Percentiles rank a stretch among this genome's conserved stretches.
These are phyloP conservation scores for Thryonomys swinderianus DNA, from an alignment of 2,113 vertebrate species.

Conservation along the genomic window DNA sequence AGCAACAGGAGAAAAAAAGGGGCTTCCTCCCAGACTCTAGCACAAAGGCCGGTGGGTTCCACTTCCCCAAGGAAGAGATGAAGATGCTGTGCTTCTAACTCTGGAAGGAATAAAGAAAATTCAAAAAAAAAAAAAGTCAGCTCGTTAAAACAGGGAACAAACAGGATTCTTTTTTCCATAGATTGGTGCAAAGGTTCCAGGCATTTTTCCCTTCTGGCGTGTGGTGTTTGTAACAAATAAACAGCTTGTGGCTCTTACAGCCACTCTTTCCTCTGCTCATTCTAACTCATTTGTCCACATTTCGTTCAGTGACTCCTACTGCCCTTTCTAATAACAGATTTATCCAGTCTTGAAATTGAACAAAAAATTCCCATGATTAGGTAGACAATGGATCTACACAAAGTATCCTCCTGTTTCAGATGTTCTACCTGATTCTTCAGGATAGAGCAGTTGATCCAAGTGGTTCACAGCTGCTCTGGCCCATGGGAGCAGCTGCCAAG, in stretches of 20 bases:
- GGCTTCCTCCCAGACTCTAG: background rate
- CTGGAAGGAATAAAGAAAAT: background rate
- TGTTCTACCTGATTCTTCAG: background rate
- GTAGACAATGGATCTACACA: background rate
- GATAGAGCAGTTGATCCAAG: background rate
- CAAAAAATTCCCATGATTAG: background rate
- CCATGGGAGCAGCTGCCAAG: background rate
- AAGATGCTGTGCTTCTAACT: background rate
- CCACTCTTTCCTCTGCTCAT: background rate
- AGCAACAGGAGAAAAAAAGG: background rate
- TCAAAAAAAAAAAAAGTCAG: background rate
- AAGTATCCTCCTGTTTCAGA: conserved; percentile 35
- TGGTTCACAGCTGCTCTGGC: background rate
- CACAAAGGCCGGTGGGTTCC: background rate
- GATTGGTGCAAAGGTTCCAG: background rate
- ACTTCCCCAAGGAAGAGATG: background rate
- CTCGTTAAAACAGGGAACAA: background rate
- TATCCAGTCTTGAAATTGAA: background rate
- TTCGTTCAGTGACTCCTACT: background rate
- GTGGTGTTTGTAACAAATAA: too few species aligned
- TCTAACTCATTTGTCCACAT: background rate
- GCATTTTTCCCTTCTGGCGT: background rate
- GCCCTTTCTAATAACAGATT: background rate
- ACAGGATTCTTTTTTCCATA: background rate
- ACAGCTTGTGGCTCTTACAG: too few species aligned